Evolutionary conservation across 2,888 invertebrate species (phyloP).

Genomic region (Caenorhabditis sp.): DNA sequence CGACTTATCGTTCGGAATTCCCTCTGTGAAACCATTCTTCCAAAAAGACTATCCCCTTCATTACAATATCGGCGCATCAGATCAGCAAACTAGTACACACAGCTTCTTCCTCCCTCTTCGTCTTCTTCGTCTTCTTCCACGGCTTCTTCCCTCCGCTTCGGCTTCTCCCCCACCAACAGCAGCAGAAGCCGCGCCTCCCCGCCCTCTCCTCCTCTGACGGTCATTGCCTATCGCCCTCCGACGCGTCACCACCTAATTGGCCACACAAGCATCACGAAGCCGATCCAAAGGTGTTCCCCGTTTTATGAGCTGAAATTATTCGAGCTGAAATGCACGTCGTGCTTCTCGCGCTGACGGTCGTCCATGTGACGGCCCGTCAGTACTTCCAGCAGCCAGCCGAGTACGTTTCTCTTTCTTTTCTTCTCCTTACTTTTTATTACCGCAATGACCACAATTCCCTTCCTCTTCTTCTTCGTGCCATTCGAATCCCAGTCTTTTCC

Average conservation of each 20-base stretch:
- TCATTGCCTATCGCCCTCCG: constrained; percentile 45
- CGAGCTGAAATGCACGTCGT: constrained; percentile 28
- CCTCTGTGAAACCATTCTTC: constrained; percentile 28
- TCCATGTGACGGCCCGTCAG: constrained; percentile 41
- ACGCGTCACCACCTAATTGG: constrained; percentile 48
- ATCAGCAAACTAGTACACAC: constrained; percentile 55
- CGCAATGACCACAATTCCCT: constrained; percentile 7
- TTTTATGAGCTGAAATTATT: constrained; percentile 40
- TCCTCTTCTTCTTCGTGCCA: neutral
- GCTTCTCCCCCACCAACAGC: constrained; percentile 29
- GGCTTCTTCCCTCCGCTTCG: neutral
- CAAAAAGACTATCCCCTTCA: constrained; percentile 48
- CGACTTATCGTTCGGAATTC: neutral
- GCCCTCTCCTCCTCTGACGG: constrained; percentile 36
- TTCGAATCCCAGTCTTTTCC: neutral
- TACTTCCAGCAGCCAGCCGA: constrained; percentile 39
- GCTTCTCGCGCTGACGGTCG: constrained; percentile 43
- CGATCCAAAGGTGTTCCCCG: constrained; percentile 24
- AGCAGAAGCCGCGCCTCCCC: constrained; percentile 21
- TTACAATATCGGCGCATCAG: constrained; percentile 57
- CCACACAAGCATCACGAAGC: constrained; percentile 23
- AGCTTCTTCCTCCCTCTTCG: constrained; percentile 32
- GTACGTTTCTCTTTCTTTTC: constrained; percentile 35
- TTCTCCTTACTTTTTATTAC: constrained; percentile 37
- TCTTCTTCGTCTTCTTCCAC: constrained; percentile 22